Evolutionary conservation across 2,888 invertebrate species (phyloP).

Genomic region (Drosophila engyochracea): DNA sequence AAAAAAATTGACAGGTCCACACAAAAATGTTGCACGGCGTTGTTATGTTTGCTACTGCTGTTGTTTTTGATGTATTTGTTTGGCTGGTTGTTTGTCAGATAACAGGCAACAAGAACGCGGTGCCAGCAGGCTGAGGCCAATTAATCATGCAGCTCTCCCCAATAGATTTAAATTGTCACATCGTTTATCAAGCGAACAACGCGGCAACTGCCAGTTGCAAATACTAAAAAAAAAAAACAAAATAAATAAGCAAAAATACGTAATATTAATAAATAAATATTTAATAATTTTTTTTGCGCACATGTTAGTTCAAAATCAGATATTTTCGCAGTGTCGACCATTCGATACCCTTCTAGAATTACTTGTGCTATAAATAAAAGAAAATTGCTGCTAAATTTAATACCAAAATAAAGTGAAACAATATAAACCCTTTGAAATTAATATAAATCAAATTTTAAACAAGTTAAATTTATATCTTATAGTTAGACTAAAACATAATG

Average conservation of each 20-base stretch:
- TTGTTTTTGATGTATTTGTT: constrained; percentile 52
- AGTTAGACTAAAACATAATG: not conserved
- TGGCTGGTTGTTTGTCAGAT: constrained; percentile 55
- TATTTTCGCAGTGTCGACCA: not conserved
- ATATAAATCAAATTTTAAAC: not conserved
- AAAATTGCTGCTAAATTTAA: not conserved
- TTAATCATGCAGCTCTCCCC: constrained; percentile 72
- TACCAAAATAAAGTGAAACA: not conserved
- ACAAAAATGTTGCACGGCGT: constrained; percentile 46
- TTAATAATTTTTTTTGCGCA: constrained; percentile 42
- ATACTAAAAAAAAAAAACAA: not conserved
- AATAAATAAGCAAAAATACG: constrained; percentile 16
- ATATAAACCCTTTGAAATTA: not conserved
- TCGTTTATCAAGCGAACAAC: constrained; percentile 69
- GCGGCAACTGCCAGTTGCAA: constrained; percentile 22
- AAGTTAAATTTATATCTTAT: not conserved
- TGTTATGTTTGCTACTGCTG: constrained; percentile 24
- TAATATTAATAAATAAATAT: constrained; percentile 44
- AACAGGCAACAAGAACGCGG: constrained; percentile 24
- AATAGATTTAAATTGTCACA: constrained; percentile 81
- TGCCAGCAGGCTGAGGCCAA: constrained; percentile 57
- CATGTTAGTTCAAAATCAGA: not conserved
- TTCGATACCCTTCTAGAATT: not conserved
- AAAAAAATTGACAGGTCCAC: constrained; percentile 56
- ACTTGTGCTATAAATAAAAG: not conserved